Evolutionary conservation across 2,797 vertebrate species (phyloP), one percentile per base, ranked within the genome.

Genomic region (Rachycentron canadum): DNA sequence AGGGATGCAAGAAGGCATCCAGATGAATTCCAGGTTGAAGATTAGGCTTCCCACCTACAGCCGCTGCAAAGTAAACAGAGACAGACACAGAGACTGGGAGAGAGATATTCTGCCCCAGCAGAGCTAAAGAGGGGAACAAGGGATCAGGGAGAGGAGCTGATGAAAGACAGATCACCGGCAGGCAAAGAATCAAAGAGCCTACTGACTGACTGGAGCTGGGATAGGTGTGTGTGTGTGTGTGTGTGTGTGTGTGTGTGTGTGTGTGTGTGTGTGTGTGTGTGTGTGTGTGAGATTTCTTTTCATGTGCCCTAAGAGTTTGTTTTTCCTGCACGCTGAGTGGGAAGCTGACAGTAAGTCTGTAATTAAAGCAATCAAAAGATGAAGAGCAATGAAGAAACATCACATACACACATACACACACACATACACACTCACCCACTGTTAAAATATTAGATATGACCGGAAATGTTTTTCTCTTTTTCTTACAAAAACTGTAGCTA

Each of bases 361-460:
- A 95, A 95, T 95, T 95, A 96, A 94, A 93, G 90, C 91, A 94
- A 95, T 95, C 92, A 92, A 91, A 93, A 93, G 93, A 93, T 93
- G 89, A 93, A 91, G 85, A 85, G 70, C 81, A 75, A 84, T 84
- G 83, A 88, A 88, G 76, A 86, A 86, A 86, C 71, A 71, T 3
- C 40, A 47, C 64, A 75, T 40, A 36, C 16, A 74, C 53, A 84
- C 58, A 67, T 32, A 67, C 30, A 56, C 57, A 50, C 50, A 11
- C 13, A 66, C 26, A 43, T 52, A 63, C 58, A 71, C 57, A 79
- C 69, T 74, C 77, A 63, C 53, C 75, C 45, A 32, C 36, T 43
- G 45, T 25, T n/a, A 57, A 34, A 23, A 10, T 10, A 17, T 43
- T 45, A 23, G 38, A n/a, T 55, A 59, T 63, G 28, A 58, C n/a